phyloP scores from a whole-genome alignment of 2,113 vertebrate genomes.

The Lampris megalopsis region DNA sequence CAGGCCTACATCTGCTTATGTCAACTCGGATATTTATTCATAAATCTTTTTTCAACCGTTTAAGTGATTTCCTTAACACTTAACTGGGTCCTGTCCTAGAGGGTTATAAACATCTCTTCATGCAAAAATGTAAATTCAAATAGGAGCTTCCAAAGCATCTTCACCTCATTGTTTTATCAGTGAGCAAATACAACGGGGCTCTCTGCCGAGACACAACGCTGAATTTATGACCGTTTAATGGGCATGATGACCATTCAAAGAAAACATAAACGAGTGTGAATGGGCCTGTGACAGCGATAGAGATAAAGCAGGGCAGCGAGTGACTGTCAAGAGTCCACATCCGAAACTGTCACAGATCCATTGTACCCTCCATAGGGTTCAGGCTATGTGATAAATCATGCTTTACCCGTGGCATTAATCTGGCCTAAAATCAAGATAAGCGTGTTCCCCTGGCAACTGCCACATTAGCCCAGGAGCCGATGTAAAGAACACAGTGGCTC shows the following conservation, averaged over 20 bases:
- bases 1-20: conserved; percentile 4
- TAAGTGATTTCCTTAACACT: conserved; percentile 42
- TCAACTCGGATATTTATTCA: conserved; percentile 45
- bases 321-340: conserved; percentile 9
- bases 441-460: conserved; percentile 52
- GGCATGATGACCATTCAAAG: conserved; percentile 16
- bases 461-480: conserved; percentile 52
- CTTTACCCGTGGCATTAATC: conserved; percentile 52
- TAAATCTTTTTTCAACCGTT: conserved; percentile 30
- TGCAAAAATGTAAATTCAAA: conserved; percentile 7
- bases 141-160: conserved; percentile 30
- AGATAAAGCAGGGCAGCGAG: conserved; percentile 28
- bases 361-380: conserved; percentile 26
- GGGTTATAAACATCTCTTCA: conserved; percentile 11
- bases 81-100: conserved; percentile 2
- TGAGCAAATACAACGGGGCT: conserved; percentile 36
- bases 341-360: conserved; percentile 29
- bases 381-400: conserved; percentile 41
- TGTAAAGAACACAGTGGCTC: conserved; percentile 50
- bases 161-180: conserved; percentile 42
- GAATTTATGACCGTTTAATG: conserved; percentile 36
- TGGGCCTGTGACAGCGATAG: conserved; percentile 9
- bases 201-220: conserved; percentile 12
- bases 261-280: conserved; percentile 26
- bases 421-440: conserved; percentile 61